Percentiles rank a stretch among this genome's conserved stretches.
These are phyloP conservation scores for Myotis planiceps DNA, from an alignment of 2,797 vertebrate species.

Conservation along the genomic window DNA sequence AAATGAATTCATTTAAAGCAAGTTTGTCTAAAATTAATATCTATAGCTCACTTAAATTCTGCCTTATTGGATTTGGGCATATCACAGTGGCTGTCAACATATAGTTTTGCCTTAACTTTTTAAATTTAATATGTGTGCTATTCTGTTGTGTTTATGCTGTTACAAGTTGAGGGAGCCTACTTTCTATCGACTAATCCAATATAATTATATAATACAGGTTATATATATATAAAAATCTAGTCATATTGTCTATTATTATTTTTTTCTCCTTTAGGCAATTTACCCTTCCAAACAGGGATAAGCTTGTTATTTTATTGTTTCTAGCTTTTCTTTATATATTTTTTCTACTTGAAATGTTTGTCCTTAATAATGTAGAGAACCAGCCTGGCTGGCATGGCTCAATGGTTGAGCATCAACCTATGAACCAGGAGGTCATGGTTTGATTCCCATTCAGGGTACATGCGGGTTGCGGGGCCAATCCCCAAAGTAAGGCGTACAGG, in stretches of 20 bases:
- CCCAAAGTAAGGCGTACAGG: too few relatives aligned
- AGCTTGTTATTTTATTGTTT: background rate
- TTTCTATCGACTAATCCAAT: background rate
- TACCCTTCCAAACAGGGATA: background rate
- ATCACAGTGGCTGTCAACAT: background rate
- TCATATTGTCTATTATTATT: background rate
- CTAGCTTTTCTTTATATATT: background rate
- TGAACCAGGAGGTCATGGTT: too few relatives aligned
- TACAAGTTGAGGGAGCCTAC: background rate
- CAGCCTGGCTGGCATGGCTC: too few relatives aligned
- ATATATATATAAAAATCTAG: background rate
- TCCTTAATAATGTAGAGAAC: background rate
- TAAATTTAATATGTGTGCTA: background rate
- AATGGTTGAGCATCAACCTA: too few relatives aligned
- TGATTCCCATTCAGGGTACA: too few relatives aligned
- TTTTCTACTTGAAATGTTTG: background rate
- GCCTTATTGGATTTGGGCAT: background rate
- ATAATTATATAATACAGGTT: background rate
- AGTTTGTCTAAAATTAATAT: background rate
- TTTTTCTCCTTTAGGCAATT: background rate
- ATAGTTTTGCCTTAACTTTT: background rate
- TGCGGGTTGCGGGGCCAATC: too few relatives aligned
- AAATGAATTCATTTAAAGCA: background rate
- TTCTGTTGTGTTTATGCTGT: background rate
- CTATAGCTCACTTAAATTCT: background rate